Evolutionary conservation across 2,113 vertebrate genomes (phyloP), one percentile per base, ranked within the genome.

Genomic region (Platichthys flesus): DNA sequence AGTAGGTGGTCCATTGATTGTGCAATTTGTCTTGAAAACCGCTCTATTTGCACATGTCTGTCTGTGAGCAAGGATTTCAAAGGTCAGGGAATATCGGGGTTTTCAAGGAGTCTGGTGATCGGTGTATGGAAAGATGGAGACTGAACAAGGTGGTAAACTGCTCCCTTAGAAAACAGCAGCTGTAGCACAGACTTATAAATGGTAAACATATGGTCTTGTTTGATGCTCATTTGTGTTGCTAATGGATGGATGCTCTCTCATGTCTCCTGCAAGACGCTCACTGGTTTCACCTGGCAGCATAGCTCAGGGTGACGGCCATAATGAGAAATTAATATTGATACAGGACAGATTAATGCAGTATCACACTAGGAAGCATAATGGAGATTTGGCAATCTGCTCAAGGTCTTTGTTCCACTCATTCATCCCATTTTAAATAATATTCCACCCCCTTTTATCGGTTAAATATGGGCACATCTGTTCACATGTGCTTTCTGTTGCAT

Each of bases 301-400:
- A 0, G 10, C 59, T 74, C 20, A 20, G 23, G 26, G 20, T 35
- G 52, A 62, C 62, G 14, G 52, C 62, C 65, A 18, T 57, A 63
- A 76, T 70, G 62, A 67, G n/a, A n/a, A 79, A 68, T 67, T 62
- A 64, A 82, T 79, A 79, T 79, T 64, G 15, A 71, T 74, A 60
- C 12, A 54, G 42, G 51, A 63, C 52, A 64, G 9, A 68, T 49
- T 40, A 42, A 62, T 57, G 28, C 57, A 56, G 56, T 8, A 1
- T 65, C 8, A 5, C 15, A 55, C 12, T 13, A n/a, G 31, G 42
- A 31, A 20, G 0, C 58, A 42, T 73, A 40, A 76, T 67, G 15
- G 56, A 24, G 8, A n/a, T 71, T 31, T 60, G 59, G 21, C 59
- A 37, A n/a, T 61, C 26, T 61, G 16, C 58, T 54, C 51, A 54